Percentiles rank a stretch among this genome's conserved stretches.
phyloP scores from a whole-genome alignment of 2,888 invertebrate genomes.

The Synergus umbraculus region DNA sequence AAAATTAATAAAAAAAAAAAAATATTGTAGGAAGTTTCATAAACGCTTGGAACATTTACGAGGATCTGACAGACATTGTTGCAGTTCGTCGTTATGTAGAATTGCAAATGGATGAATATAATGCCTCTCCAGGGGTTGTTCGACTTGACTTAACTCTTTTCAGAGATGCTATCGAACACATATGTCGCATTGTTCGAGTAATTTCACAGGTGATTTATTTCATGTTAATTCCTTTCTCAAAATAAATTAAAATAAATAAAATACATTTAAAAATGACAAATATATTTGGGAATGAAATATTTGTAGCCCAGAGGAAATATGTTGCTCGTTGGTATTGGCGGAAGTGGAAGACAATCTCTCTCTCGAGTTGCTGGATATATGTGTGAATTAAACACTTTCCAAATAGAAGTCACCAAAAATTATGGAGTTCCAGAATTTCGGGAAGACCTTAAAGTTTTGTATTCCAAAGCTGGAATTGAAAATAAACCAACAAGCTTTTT shows the following conservation, averaged over 20 bases:
- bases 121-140: conserved; percentile 87
- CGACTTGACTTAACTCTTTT: conserved; percentile 91
- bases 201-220: conserved; percentile 81
- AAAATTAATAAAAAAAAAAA: background rate
- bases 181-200: conserved; percentile 89
- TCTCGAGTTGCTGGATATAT: conserved; percentile 88
- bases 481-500: conserved; percentile 88
- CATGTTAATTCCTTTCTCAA: background rate
- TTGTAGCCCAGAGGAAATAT: conserved; percentile 87
- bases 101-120: conserved; percentile 87
- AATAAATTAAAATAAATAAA: background rate
- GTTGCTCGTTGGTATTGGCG: conserved; percentile 91
- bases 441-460: conserved; percentile 89
- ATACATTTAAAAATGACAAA: background rate
- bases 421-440: conserved; percentile 88
- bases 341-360: conserved; percentile 90
- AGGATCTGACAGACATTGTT: conserved; percentile 85
- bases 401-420: conserved; percentile 88
- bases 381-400: conserved; percentile 87
- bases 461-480: conserved; percentile 86
- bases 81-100: conserved; percentile 80
- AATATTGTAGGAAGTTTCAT: conserved; percentile 81
- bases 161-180: conserved; percentile 91
- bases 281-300: background rate
- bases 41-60: conserved; percentile 87